A percentile compares a stretch with the other conserved stretches of the same genome.
Conservation (phyloP, 2,797 vertebrate species). For the Danio aesculapii region DNA sequence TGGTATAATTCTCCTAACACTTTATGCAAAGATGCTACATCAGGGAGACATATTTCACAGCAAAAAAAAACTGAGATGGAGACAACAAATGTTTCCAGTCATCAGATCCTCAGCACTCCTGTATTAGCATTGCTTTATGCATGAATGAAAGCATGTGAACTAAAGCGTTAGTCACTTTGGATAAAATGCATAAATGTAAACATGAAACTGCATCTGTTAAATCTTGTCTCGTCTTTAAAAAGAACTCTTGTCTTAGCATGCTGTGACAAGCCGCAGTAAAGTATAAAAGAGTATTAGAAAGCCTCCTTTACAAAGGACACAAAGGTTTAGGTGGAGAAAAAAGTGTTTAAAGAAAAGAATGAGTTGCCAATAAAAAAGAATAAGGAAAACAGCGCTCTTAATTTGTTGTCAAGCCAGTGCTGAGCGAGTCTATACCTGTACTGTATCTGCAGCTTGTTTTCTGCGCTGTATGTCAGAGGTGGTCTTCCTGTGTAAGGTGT, state of each 20-base stretch:
- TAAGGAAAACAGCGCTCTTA: background rate
- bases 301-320: background rate
- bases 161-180: background rate
- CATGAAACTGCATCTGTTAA: background rate
- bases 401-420: background rate
- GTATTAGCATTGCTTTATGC: slow-evolving; percentile 1
- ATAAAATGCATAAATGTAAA: background rate
- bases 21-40: slow-evolving; percentile 10
- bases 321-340: background rate
- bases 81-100: slow-evolving; percentile 7
- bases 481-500: slow-evolving; percentile 50
- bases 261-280: background rate
- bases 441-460: too few species aligned
- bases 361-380: background rate
- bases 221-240: too few species aligned
- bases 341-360: slow-evolving; percentile 3
- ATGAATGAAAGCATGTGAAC: background rate
- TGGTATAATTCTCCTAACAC: background rate
- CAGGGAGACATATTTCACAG: background rate
- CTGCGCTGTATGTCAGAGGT: background rate
- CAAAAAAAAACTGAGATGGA: background rate
- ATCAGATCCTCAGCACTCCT: background rate
- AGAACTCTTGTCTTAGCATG: background rate
- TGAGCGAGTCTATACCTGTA: background rate
- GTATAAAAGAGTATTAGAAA: background rate